Percentiles rank a stretch among this genome's conserved stretches.
Conservation (phyloP, 2,888 invertebrate species). For the Argyresthia goedartella region DNA sequence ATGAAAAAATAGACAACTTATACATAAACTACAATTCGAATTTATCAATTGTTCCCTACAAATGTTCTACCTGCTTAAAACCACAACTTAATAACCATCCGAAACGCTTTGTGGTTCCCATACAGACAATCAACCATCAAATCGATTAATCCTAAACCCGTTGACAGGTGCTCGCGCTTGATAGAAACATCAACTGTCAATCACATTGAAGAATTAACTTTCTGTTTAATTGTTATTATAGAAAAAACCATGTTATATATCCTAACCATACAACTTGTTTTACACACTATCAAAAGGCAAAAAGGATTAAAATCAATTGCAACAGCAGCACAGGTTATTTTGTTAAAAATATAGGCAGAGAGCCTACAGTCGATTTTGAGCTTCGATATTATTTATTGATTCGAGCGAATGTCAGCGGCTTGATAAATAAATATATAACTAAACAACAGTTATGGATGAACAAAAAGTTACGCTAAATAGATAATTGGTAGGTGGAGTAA, state of each 20-base stretch:
- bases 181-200: constrained; percentile 48
- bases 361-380: no score
- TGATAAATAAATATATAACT: neutral
- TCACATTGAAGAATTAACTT: constrained; percentile 36
- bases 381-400: neutral
- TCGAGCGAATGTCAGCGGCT: neutral
- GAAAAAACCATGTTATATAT: neutral
- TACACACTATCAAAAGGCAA: neutral
- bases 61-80: no score
- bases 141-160: constrained; percentile 29
- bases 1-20: no score
- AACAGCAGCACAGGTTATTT: neutral
- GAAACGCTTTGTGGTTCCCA: neutral
- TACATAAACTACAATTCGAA: no score
- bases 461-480: no score
- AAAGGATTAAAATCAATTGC: no score
- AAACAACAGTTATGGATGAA: neutral
- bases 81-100: no score
- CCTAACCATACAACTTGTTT: neutral
- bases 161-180: constrained; percentile 20
- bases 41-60: no score
- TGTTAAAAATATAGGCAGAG: neutral
- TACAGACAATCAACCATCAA: neutral
- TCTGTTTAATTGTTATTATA: constrained; percentile 16
- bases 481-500: no score